A percentile compares a stretch with the other conserved stretches of the same genome.
Conservation (phyloP, 2,113 vertebrate species). For the Heterocephalus glaber region DNA sequence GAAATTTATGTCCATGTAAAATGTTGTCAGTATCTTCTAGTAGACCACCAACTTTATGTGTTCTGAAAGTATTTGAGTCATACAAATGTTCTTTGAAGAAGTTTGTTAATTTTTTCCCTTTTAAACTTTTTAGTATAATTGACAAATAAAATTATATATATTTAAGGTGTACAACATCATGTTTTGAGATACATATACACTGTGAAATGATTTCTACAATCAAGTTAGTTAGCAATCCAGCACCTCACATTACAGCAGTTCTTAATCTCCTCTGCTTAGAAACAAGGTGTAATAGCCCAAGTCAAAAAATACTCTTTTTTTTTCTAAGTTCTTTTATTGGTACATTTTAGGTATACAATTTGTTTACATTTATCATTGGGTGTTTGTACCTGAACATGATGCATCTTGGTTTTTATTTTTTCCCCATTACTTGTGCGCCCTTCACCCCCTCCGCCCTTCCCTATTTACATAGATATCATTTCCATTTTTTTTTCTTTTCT, state of each 20-base stretch:
- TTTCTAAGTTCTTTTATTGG: no score
- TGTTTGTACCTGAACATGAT: no score
- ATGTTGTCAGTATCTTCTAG: conserved; percentile 2
- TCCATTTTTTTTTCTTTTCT: no score
- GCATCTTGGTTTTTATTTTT: no score
- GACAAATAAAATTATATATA: not conserved
- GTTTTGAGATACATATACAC: not conserved
- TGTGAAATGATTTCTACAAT: not conserved
- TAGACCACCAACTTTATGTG: not conserved
- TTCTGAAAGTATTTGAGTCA: not conserved
- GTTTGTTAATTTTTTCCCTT: conserved; percentile 7
- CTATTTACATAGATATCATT: no score
- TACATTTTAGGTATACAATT: no score
- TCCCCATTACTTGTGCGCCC: no score
- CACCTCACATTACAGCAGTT: not conserved
- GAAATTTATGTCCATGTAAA: conserved; percentile 2
- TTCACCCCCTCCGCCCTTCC: no score
- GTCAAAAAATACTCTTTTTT: not conserved
- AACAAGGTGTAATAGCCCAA: not conserved
- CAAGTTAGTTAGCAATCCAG: not conserved
- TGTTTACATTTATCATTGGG: no score
- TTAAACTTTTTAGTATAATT: not conserved
- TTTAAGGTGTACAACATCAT: not conserved
- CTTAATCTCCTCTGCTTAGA: not conserved
- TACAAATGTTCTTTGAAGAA: conserved; percentile 19